Evolutionary conservation across 2,113 vertebrate species (phyloP).

Genomic region (Brachypteracias leptosomus): DNA sequence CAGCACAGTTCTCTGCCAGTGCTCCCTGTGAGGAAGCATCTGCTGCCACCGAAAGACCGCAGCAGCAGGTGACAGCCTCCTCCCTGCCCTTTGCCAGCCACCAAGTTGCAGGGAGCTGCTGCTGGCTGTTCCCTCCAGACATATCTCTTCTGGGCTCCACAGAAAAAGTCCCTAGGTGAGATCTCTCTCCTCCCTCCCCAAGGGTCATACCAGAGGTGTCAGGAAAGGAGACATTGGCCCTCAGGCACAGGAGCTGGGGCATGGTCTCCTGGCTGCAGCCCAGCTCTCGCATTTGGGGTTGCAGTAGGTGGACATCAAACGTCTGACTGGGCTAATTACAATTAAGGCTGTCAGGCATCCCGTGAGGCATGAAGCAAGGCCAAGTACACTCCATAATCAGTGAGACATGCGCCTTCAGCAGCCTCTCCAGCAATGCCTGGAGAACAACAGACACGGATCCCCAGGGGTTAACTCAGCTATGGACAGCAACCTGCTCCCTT

Average conservation of each 20-base stretch:
- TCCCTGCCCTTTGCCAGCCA: accelerated
- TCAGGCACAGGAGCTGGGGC: accelerated
- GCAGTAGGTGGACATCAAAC: accelerated
- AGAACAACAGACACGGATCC: not conserved
- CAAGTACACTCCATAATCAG: too few species aligned
- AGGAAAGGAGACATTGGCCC: not conserved
- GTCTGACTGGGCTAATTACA: too few species aligned
- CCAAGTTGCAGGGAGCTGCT: not conserved
- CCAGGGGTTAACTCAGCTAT: not conserved
- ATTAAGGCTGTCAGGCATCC: accelerated
- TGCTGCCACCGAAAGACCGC: not conserved
- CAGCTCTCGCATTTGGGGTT: accelerated
- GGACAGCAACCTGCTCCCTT: not conserved
- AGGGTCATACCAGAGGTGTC: accelerated
- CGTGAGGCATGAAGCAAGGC: accelerated
- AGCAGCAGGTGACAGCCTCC: not conserved
- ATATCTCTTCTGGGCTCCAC: accelerated
- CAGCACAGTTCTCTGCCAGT: not conserved
- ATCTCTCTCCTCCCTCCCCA: accelerated
- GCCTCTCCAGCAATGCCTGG: not conserved
- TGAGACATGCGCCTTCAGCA: accelerated
- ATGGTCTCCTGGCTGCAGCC: not conserved
- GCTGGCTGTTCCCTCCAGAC: not conserved
- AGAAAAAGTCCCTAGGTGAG: not conserved
- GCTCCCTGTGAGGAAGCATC: accelerated